Evolutionary conservation across 2,113 vertebrate species (phyloP), one percentile per base, ranked within the genome.

Genomic region (Thinocorus orbignyianus): DNA sequence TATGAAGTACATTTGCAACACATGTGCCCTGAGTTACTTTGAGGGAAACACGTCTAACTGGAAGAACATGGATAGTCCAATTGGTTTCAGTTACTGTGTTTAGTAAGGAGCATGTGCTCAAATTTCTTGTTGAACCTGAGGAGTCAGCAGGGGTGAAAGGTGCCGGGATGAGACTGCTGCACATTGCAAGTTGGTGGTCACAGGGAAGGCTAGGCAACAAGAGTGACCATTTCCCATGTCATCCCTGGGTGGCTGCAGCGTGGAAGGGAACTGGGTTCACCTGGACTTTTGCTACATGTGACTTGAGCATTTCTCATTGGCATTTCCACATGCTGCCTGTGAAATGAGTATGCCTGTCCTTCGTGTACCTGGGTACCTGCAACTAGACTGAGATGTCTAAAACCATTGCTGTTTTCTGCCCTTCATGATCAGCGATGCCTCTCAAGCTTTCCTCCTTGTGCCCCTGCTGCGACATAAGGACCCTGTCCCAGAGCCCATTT

Each of bases 401-500:
- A 79, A 42, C n/a, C 2, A 1, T 0, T 1, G 4, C 35, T 62
- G 3, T 86, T 64, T 90, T 39, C 58, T 83, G 69, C 13, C 69
- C 13, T 30, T 46, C 31, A 42, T n/a, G 48, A 31, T 41, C 3
- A 60, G 11, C 0, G 1, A 16, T 31, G 19, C 41, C 22, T 70
- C n/a, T n/a, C 62, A 74, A 54, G 17, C 5, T 44, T 71, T 92
- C 6, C 13, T 76, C 22, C 24, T 58, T 2, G 1, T 70, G 24
- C 4, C 14, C 13, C 9, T 23, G 17, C 54, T 57, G 73, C 49
- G 28, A 46, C 16, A 42, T 6, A 20, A 39, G 37, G 33, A 58
- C 10, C 15, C 8, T 1, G 0, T 65, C 65, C 52, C 58, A 60
- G 30, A 2, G 0, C 17, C 33, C 33, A 12, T 24, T 77, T 13